phyloP scores from a whole-genome alignment of 2,113 vertebrate genomes.

The Eclectus roratus region DNA sequence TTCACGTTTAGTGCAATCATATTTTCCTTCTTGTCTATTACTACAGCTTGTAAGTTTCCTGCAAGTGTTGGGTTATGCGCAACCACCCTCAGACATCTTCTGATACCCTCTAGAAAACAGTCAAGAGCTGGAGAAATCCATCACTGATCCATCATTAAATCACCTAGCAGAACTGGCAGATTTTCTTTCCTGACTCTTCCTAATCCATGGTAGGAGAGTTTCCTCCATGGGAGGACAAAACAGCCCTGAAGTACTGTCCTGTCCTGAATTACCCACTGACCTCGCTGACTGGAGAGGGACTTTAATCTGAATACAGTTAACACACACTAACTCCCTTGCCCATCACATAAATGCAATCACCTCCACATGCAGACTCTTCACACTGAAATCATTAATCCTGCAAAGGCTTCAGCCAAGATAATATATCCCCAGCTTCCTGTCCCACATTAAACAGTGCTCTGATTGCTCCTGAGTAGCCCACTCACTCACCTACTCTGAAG shows the following conservation, averaged over 20 bases:
- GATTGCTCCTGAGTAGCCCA: neutral
- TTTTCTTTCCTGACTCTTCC: neutral
- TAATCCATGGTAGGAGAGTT: neutral
- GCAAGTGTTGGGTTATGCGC: neutral
- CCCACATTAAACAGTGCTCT: neutral
- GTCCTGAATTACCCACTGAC: neutral
- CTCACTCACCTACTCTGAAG: neutral
- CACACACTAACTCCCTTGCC: neutral
- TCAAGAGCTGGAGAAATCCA: neutral
- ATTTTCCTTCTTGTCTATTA: neutral
- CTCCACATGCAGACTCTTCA: neutral
- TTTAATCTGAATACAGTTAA: neutral
- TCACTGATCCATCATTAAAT: neutral
- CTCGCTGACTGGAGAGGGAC: neutral
- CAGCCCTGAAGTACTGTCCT: neutral
- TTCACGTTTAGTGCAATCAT: neutral
- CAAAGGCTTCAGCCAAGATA: neutral
- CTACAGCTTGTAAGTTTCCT: neutral
- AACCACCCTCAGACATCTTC: neutral
- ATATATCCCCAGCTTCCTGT: neutral
- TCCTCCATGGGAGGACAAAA: neutral
- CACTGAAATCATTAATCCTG: neutral
- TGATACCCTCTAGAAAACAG: neutral
- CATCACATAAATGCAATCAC: neutral
- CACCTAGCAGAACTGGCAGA: neutral